phyloP scores from a whole-genome alignment of 2,113 vertebrate species.

The Ondatra zibethicus region DNA sequence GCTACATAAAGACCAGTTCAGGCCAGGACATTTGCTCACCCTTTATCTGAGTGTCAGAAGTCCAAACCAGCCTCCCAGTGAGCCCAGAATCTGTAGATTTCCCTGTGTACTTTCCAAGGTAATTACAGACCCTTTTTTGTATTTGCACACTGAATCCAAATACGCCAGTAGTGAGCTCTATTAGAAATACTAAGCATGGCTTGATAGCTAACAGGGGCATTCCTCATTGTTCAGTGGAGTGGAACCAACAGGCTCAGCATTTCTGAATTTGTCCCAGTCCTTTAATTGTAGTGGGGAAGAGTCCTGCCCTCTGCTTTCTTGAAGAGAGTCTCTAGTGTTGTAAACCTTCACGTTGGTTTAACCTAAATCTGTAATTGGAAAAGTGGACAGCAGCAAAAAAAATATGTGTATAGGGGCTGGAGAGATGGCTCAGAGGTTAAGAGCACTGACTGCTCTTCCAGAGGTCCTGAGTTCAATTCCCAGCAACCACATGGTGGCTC shows the following conservation, averaged over 20 bases:
- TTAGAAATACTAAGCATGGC: neutral
- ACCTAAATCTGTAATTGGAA: slow-evolving; percentile 43
- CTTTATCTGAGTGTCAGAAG: neutral
- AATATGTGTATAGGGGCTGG: neutral
- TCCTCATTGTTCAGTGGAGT: neutral
- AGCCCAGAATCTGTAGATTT: neutral
- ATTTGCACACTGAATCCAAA: slow-evolving; percentile 1
- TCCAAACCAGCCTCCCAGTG: neutral
- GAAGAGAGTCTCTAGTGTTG: neutral
- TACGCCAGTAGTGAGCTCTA: slow-evolving; percentile 8
- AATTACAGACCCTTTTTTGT: neutral
- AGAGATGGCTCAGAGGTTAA: no score
- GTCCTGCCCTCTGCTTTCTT: neutral
- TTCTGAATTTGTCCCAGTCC: slow-evolving; percentile 33
- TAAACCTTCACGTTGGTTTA: slow-evolving; percentile 44
- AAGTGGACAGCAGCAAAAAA: slow-evolving; percentile 8
- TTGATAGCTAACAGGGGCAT: neutral
- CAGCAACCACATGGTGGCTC: no score
- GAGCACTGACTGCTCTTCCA: no score
- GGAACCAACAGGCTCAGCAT: neutral
- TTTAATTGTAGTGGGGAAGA: slow-evolving; percentile 17
- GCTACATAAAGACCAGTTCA: neutral
- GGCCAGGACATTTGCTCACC: neutral
- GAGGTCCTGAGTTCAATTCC: no score
- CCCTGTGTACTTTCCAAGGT: neutral